These are phyloP conservation scores for Imbricaverruca yamaguchii DNA, from an alignment of 2,888 invertebrate species.

Conservation along the genomic window DNA sequence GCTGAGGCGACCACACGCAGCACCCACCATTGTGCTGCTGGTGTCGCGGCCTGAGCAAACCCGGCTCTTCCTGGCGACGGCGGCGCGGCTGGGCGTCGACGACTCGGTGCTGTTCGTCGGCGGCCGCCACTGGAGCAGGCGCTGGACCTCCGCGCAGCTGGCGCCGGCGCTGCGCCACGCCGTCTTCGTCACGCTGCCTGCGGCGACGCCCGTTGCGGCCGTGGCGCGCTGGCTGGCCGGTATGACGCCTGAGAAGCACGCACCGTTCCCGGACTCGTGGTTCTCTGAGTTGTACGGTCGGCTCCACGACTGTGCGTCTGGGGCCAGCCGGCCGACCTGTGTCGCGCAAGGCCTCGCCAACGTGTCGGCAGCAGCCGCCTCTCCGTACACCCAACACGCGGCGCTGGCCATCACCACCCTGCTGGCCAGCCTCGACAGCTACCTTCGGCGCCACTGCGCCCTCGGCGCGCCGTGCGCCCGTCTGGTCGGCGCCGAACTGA, in stretches of 20 bases:
- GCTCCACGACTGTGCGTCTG: constrained; percentile 39
- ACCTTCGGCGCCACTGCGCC: constrained; percentile 36
- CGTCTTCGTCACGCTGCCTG: constrained; percentile 33
- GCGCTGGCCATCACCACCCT: constrained; percentile 40
- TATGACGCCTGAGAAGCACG: constrained; percentile 38
- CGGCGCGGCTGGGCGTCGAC: constrained; percentile 36
- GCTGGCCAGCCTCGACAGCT: constrained; percentile 39
- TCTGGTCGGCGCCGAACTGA: constrained; percentile 36
- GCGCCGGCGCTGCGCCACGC: constrained; percentile 37
- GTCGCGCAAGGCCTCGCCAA: neutral
- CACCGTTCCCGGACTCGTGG: constrained; percentile 42
- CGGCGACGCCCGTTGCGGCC: constrained; percentile 36
- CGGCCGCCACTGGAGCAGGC: constrained; percentile 38
- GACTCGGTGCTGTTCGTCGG: constrained; percentile 39
- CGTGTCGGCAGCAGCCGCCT: neutral
- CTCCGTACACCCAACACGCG: constrained; percentile 40
- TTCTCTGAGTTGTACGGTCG: constrained; percentile 43
- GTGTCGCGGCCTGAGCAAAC: constrained; percentile 38
- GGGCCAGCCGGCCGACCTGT: constrained; percentile 29
- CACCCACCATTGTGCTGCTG: constrained; percentile 39
- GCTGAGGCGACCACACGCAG: constrained; percentile 29
- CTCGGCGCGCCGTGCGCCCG: constrained; percentile 34
- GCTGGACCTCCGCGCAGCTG: constrained; percentile 32
- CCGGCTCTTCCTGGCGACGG: constrained; percentile 39
- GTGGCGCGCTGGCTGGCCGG: constrained; percentile 38